Evolutionary conservation across 2,888 invertebrate genomes (phyloP).

Genomic region (Thelaira solivaga): DNA sequence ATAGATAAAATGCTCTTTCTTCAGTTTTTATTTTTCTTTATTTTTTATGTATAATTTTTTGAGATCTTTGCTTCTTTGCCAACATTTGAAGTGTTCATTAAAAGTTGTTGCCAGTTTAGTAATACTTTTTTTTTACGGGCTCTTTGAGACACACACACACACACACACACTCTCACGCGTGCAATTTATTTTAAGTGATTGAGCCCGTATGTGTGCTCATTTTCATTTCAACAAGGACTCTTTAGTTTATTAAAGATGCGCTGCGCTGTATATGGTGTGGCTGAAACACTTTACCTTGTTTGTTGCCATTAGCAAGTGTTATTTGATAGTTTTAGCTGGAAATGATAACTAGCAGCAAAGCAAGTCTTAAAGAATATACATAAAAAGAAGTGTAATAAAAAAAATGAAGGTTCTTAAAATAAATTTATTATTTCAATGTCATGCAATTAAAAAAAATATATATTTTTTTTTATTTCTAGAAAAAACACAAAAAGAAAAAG

Average conservation of each 20-base stretch:
- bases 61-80: background rate
- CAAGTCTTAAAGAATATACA: background rate
- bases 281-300: constrained; percentile 32
- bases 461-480: no score
- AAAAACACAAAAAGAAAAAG: background rate
- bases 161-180: background rate
- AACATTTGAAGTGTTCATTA: constrained; percentile 56
- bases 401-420: constrained; percentile 36
- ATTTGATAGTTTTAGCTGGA: constrained; percentile 54
- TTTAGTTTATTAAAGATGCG: background rate
- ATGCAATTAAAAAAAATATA: constrained; percentile 43
- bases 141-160: background rate
- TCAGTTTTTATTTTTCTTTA: background rate
- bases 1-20: constrained; percentile 15
- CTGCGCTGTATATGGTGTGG: no score
- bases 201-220: background rate
- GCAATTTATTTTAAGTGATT: constrained; percentile 45
- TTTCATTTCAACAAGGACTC: constrained; percentile 2
- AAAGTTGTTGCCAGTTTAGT: constrained; percentile 51
- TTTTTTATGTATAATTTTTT: background rate
- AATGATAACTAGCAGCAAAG: background rate
- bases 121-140: constrained; percentile 21
- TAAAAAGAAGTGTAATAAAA: background rate
- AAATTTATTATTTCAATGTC: constrained; percentile 51
- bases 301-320: constrained; percentile 42